A percentile compares a stretch with the other conserved stretches of the same genome.
phyloP scores from a whole-genome alignment of 2,113 vertebrate genomes.

The Candoia aspera region DNA sequence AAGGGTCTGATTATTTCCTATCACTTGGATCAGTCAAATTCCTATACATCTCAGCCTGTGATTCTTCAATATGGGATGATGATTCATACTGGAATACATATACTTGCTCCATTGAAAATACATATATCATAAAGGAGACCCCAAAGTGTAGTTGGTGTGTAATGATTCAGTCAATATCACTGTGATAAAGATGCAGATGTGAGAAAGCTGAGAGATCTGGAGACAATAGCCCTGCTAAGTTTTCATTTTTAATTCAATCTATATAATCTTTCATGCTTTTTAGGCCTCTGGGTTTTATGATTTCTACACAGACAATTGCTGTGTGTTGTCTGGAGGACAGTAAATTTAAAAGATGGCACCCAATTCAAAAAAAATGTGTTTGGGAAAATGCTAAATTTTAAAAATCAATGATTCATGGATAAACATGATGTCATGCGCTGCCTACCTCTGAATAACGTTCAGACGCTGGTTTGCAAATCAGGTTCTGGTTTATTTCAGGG shows the following conservation, averaged over 20 bases:
- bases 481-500: too few species aligned
- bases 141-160: not conserved
- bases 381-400: too few species aligned
- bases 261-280: not conserved
- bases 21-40: not conserved
- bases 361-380: not conserved
- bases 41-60: not conserved
- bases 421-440: too few species aligned
- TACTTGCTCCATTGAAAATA: not conserved
- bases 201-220: not conserved
- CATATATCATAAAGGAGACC: not conserved
- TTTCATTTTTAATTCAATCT: not conserved
- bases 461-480: too few species aligned
- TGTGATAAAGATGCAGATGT: not conserved
- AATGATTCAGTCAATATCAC: not conserved
- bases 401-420: not conserved
- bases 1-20: not conserved
- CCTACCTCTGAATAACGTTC: too few species aligned
- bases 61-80: not conserved
- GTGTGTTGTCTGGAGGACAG: not conserved
- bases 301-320: not conserved
- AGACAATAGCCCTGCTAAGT: not conserved
- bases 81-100: not conserved
- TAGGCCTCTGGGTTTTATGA: not conserved
- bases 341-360: not conserved